Base-by-base conservation (phyloP, 2,113 vertebrate species). In the Alectura lathami region DNA sequence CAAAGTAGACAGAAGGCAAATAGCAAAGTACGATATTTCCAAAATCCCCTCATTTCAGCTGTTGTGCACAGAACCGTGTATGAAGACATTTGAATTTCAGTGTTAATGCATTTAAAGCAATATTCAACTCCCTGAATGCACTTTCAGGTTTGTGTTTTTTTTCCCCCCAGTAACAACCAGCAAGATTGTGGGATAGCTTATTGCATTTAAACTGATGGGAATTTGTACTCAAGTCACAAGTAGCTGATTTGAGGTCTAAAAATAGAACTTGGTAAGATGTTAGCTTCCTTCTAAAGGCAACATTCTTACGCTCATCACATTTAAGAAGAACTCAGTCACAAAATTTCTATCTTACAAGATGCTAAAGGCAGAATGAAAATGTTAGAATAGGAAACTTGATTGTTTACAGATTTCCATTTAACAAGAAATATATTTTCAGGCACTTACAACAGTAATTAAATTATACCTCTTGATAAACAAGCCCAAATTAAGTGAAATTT, bases 401-500 rank as follows among this genome's bases (percentile, higher is more conserved):
- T 89, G 77, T 87, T 96, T 89, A 70, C 68, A 88, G 63, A 70
- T 83, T 83, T 92, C 70, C 67, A 80, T 74, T 54, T 83, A 94
- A 54, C 42, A 45, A 88, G 84, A 94, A 94, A 94, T 89, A 30
- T 29, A 88, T 95, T 96, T 89, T 76, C 78, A 85, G 82, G 77
- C 74, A 74, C 74, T 95, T 94, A 34, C 42, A 62, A 38, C 11
- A 82, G 59, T 79, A 88, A 94, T 94, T 83, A 66, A 87, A 88
- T 95, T 91, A 84, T 60, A 94, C 47, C 82, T 89, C 78, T 73
- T 88, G 43, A 73, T 86, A 95, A 95, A 95, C 67, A 96, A 80
- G 84, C 45, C 20, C 50, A 53, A 91, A 94, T 89, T 70, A 86
- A 74, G 73, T 83, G 91, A 93, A 92, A 95, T 68, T 54, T 89